These are phyloP conservation scores for Colaptes auratus DNA, from an alignment of 2,113 vertebrate genomes.

Conservation along the genomic window DNA sequence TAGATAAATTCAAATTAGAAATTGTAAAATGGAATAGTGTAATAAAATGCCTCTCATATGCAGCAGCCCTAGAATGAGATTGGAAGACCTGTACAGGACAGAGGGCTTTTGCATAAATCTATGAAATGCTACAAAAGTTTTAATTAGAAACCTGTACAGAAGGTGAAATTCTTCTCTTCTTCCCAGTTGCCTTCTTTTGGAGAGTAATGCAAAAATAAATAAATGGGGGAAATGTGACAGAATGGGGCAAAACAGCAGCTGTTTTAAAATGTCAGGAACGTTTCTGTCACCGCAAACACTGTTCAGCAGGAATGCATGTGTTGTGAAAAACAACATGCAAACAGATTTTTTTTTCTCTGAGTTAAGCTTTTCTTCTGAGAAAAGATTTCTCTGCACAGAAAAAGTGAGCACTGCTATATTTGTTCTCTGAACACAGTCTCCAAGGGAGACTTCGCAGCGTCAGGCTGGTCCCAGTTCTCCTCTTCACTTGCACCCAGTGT, in stretches of 20 bases:
- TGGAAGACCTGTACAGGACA: background rate
- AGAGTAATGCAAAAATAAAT: background rate
- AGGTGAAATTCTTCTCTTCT: background rate
- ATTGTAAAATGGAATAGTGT: background rate
- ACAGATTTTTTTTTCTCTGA: background rate
- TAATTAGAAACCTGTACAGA: background rate
- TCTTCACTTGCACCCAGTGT: rapidly evolving
- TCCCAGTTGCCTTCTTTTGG: background rate
- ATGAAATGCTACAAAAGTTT: background rate
- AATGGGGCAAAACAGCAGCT: background rate
- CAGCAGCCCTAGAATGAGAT: background rate
- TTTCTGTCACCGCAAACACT: background rate
- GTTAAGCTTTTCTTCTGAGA: background rate
- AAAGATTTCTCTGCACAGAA: background rate
- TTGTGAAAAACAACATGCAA: background rate
- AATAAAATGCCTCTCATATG: background rate
- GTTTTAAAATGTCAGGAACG: background rate
- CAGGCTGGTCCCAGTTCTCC: background rate
- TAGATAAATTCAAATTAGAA: background rate
- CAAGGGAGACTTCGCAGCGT: background rate
- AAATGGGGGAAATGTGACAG: background rate
- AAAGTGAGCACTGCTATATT: background rate
- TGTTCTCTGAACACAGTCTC: background rate
- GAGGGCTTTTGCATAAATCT: background rate
- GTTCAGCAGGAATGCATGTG: background rate